A percentile compares a stretch with the other conserved stretches of the same genome.
phyloP scores from a whole-genome alignment of 2,888 invertebrate genomes.

The Parochlus steinenii region DNA sequence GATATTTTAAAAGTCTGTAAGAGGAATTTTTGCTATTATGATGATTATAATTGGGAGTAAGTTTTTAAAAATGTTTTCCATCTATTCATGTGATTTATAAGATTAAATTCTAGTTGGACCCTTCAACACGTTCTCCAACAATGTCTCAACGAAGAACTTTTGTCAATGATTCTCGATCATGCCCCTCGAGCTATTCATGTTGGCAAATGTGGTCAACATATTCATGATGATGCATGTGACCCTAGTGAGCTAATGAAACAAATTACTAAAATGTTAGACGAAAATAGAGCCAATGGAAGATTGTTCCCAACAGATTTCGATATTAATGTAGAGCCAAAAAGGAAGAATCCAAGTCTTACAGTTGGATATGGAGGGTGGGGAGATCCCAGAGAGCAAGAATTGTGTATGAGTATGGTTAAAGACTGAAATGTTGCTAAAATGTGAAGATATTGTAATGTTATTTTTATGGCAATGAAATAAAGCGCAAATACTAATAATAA shows the following conservation, averaged over 20 bases:
- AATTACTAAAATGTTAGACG: background rate
- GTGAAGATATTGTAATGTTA: too few relatives aligned
- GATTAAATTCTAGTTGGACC: too few relatives aligned
- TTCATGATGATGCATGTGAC: conserved; percentile 31
- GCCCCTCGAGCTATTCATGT: conserved; percentile 43
- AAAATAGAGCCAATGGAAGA: background rate
- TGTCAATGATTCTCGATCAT: conserved; percentile 59
- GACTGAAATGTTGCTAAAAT: too few relatives aligned
- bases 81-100: too few relatives aligned
- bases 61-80: conserved; percentile 24
- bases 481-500: too few relatives aligned
- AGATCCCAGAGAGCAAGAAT: conserved; percentile 44
- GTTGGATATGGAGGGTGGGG: conserved; percentile 43
- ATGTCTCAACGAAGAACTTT: conserved; percentile 33
- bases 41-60: conserved; percentile 49
- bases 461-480: too few relatives aligned
- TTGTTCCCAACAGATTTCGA: conserved; percentile 3
- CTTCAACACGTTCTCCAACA: conserved; percentile 27
- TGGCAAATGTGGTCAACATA: conserved; percentile 42
- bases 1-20: conserved; percentile 34
- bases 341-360: background rate
- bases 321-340: background rate
- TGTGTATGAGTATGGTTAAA: conserved; percentile 32
- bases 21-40: conserved; percentile 40
- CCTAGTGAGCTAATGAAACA: conserved; percentile 21